phyloP scores from a whole-genome alignment of 2,113 vertebrate species.

The Pedetes capensis region DNA sequence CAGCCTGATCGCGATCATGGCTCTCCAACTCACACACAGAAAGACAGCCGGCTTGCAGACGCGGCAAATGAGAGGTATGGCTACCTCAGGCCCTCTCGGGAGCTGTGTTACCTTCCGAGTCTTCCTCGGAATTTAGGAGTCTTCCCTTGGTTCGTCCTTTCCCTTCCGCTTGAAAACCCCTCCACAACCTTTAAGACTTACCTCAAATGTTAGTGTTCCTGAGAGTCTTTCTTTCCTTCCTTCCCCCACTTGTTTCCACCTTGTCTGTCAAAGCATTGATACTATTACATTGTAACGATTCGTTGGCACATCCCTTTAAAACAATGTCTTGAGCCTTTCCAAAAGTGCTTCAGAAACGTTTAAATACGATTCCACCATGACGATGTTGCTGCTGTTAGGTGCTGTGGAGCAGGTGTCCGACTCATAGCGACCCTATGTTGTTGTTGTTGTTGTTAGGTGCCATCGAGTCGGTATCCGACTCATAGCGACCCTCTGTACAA shows the following conservation, averaged over 20 bases:
- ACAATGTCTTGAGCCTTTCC: background rate
- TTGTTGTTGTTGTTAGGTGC: too few relatives aligned
- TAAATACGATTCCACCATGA: background rate
- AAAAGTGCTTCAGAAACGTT: background rate
- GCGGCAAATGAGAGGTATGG: background rate
- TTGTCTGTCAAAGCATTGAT: background rate
- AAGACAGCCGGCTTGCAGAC: background rate
- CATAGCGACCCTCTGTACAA: too few relatives aligned
- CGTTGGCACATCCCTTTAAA: background rate
- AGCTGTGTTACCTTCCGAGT: background rate
- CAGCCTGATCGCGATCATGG: accelerated
- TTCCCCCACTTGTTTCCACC: background rate
- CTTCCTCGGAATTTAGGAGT: background rate
- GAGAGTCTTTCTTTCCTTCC: background rate
- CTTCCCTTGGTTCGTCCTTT: background rate
- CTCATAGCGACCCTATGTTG: too few relatives aligned
- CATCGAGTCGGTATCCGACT: too few relatives aligned
- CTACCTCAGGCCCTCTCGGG: background rate
- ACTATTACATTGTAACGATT: background rate
- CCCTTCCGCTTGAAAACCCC: background rate
- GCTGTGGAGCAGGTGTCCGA: too few relatives aligned
- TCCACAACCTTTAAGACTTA: background rate
- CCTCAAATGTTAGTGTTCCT: background rate
- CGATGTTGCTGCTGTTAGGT: too few relatives aligned
- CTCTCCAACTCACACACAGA: background rate